phyloP scores from a whole-genome alignment of 2,888 invertebrate genomes.

The Muscina levida region DNA sequence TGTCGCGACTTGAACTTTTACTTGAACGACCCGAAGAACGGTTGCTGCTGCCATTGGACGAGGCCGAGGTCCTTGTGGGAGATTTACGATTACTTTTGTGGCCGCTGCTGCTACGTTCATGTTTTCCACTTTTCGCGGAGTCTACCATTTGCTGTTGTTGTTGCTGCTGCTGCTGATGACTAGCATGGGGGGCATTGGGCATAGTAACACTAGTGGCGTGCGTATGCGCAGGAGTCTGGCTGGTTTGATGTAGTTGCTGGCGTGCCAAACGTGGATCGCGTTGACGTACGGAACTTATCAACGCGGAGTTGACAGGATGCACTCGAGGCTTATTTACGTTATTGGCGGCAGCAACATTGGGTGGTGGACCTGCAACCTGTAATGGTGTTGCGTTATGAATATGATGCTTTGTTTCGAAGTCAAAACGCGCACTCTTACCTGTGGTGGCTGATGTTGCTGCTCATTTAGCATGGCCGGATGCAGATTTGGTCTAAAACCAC shows the following conservation, averaged over 20 bases:
- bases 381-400: not conserved
- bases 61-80: slow-evolving; percentile 67
- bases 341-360: slow-evolving; percentile 12
- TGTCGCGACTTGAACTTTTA: slow-evolving; percentile 69
- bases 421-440: slow-evolving; percentile 61
- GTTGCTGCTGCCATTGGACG: slow-evolving; percentile 62
- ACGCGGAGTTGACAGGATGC: slow-evolving; percentile 81
- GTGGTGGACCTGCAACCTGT: slow-evolving; percentile 29
- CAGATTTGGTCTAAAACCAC: slow-evolving; percentile 65
- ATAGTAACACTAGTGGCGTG: not conserved
- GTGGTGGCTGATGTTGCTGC: slow-evolving; percentile 66
- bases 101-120: slow-evolving; percentile 47
- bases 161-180: slow-evolving; percentile 51
- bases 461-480: slow-evolving; percentile 67
- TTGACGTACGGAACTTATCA: slow-evolving; percentile 78
- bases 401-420: slow-evolving; percentile 3
- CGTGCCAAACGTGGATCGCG: slow-evolving; percentile 80
- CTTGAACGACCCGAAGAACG: slow-evolving; percentile 62
- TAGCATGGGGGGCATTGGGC: not conserved
- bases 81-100: slow-evolving; percentile 73
- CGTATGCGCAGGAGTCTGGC: slow-evolving; percentile 33
- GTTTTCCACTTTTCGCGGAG: slow-evolving; percentile 21
- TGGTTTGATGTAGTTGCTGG: slow-evolving; percentile 75
- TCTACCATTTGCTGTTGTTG: slow-evolving; percentile 48
- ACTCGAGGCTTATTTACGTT: slow-evolving; percentile 79